Percentiles rank a stretch among this genome's conserved stretches.
These are phyloP conservation scores for Rhabdomys dilectus DNA, from an alignment of 2,113 vertebrate genomes.

Conservation along the genomic window DNA sequence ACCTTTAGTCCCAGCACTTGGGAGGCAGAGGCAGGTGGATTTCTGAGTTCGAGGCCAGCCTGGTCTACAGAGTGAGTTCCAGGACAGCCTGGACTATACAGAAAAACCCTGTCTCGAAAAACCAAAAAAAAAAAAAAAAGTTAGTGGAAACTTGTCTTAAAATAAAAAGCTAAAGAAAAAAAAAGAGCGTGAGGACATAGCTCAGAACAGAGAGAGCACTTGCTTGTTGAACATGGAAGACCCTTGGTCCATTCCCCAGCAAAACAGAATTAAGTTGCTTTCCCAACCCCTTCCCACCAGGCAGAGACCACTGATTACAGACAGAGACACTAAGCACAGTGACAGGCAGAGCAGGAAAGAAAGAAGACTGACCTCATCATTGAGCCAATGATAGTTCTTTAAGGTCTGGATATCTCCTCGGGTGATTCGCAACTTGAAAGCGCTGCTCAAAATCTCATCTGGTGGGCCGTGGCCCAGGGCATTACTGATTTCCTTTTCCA, in stretches of 20 bases:
- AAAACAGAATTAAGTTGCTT: conserved; percentile 5
- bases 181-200: background rate
- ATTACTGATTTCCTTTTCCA: conserved; percentile 90
- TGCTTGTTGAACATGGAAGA: background rate
- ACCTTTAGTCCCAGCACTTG: no score
- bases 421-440: conserved; percentile 94
- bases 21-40: no score
- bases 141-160: background rate
- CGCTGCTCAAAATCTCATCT: conserved; percentile 91
- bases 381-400: conserved; percentile 92
- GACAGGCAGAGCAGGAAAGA: background rate
- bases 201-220: background rate
- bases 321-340: background rate
- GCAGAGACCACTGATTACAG: background rate
- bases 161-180: background rate
- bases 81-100: no score
- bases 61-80: no score
- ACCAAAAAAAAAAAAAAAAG: no score
- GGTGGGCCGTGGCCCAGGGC: conserved; percentile 88
- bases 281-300: background rate
- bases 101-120: no score
- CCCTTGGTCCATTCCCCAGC: background rate
- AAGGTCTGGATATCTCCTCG: conserved; percentile 93
- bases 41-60: no score
- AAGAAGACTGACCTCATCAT: conserved; percentile 90